Evolutionary conservation across 2,797 vertebrate genomes (phyloP), one percentile per base, ranked within the genome.

Genomic region (Allobates femoralis): DNA sequence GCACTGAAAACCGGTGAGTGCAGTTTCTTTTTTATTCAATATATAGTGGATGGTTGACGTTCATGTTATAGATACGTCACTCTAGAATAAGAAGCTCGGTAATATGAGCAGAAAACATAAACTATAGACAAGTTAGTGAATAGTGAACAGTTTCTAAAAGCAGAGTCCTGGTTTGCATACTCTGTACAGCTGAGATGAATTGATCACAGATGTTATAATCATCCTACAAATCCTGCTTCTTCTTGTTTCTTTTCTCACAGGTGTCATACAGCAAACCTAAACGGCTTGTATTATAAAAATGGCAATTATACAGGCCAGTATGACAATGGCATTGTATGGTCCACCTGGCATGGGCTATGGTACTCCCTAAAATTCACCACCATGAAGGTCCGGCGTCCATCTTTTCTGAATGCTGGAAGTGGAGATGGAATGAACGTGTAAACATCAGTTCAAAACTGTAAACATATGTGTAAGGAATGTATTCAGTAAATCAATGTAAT

Each of bases 241-340:
- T 11, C 58, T 82, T 26, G 12, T n/a, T 58, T 81, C 21, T 53
- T 37, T 58, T 0, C 73, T 74, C 85, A 32, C 90, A 98, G 97
- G 90, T 98, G 97, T 87, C 97, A 98, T 62, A 91, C 94, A 1
- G 96, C 93, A 82, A 97, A 98, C 90, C 93, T 98, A 62, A 98
- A 98, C 46, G 97, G 97, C 3, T 91, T 74, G 37, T 98, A 95
- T 92, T 96, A 97, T 90, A 94, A 90, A 85, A 93, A 58, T 3
- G 97, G 97, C 73, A 92, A 88, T 67, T 98, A 98, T 91, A 94
- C 91, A 0, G 94, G 93, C 18, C 21, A 85, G 55, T 81, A 92
- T 1, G 97, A 98, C 83, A 93, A 97, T 0, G 97, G 97, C 3
- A 88, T 98, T 18, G 93, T 96, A 88, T 98, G 97, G 97, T 93